A percentile compares a stretch with the other conserved stretches of the same genome.
These are phyloP conservation scores for Drosophila mercatorum DNA, from an alignment of 2,888 invertebrate genomes.

Conservation along the genomic window DNA sequence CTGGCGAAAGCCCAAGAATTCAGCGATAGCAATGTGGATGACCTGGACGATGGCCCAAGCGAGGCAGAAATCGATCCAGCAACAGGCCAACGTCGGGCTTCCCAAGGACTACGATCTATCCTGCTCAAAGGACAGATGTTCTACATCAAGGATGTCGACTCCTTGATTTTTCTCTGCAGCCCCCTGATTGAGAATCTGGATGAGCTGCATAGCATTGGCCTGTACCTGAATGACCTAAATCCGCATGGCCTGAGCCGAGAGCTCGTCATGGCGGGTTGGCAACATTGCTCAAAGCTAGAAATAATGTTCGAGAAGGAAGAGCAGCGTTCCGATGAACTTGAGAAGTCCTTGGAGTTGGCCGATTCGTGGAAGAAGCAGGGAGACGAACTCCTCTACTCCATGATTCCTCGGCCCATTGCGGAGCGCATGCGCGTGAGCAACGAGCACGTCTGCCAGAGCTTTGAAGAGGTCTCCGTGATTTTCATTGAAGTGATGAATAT, in stretches of 20 bases:
- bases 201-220: constrained; percentile 91
- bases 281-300: constrained; percentile 92
- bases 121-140: constrained; percentile 94
- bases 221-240: constrained; percentile 93
- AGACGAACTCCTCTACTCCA: constrained; percentile 94
- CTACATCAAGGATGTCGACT: constrained; percentile 91
- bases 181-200: constrained; percentile 95
- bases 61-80: constrained; percentile 70
- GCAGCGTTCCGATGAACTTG: constrained; percentile 90
- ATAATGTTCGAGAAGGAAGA: constrained; percentile 93
- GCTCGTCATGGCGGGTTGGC: constrained; percentile 93
- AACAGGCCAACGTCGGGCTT: constrained; percentile 69
- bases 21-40: constrained; percentile 38
- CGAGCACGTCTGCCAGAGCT: constrained; percentile 91
- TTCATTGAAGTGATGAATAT: constrained; percentile 84
- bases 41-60: constrained; percentile 23
- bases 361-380: constrained; percentile 94
- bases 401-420: constrained; percentile 95
- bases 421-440: constrained; percentile 91
- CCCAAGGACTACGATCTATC: constrained; percentile 86
- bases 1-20: constrained; percentile 61
- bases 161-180: constrained; percentile 93
- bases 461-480: constrained; percentile 85
- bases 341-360: constrained; percentile 90
- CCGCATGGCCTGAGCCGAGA: constrained; percentile 93